Conservation (phyloP, 2,797 vertebrate species). For the Anniella stebbinsi region DNA sequence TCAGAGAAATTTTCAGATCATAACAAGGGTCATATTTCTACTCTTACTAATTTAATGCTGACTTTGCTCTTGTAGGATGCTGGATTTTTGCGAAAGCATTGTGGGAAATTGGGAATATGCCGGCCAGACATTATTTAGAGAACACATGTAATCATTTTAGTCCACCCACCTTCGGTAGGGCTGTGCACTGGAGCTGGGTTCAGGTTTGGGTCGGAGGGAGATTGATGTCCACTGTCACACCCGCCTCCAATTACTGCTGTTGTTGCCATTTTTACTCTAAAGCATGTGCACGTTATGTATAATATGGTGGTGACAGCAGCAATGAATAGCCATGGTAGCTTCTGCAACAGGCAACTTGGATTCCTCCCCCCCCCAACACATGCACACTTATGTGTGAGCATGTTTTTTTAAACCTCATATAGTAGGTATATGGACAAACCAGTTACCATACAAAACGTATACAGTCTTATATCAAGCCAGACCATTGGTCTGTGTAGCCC, state of each 20-base stretch:
- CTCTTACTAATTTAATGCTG: conserved; percentile 63
- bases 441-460: neutral
- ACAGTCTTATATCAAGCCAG: no score
- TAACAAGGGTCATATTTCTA: conserved; percentile 60
- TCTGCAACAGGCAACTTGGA: neutral
- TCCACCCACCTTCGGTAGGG: neutral
- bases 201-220: neutral
- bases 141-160: conserved; percentile 28
- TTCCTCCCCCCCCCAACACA: no score
- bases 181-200: neutral
- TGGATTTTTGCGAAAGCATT: conserved; percentile 50
- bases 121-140: conserved; percentile 65
- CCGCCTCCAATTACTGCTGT: no score
- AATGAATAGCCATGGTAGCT: neutral
- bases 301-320: neutral
- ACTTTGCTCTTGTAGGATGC: conserved; percentile 61
- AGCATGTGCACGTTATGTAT: neutral
- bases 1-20: conserved; percentile 62
- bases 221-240: neutral
- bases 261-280: neutral
- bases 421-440: neutral
- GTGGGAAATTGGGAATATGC: conserved; percentile 51
- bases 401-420: neutral
- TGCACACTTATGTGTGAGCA: neutral
- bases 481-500: no score